Base-by-base conservation (phyloP, 1,140 invertebrate genomes). In the Melitaea cinxia region DNA sequence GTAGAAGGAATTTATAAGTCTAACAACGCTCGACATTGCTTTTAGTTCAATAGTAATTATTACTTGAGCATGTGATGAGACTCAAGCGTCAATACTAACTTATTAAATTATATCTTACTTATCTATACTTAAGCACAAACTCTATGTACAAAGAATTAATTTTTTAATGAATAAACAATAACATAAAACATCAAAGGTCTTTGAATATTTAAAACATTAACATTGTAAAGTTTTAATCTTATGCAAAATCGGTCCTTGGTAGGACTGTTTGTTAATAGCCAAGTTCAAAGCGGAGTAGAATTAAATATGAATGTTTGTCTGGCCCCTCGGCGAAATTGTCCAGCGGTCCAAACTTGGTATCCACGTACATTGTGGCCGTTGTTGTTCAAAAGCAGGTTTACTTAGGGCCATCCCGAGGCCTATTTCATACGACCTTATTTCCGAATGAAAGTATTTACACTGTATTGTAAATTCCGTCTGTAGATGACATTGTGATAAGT, bases 301-400 rank as follows among this genome's bases (percentile, higher is more conserved):
- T 88, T 84, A 88, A 89, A 89, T 89, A 89, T 89, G 81, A 85
- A 85, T 89, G 84, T 89, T 87, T 83, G 83, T 75, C 73, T 78
- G 77, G 76, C 53, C 74, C 77, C 57, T 76, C 74, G 77, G 79
- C 84, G 72, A 72, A 81, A 73, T 74, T 71, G 79, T 82, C 73
- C 70, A 69, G 73, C 74, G 79, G 72, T 81, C 68, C 71, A 66
- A 62, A 73, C 58, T 67, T 67, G 77, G 78, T 80, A 83, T 82
- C 83, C 83, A 82, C 70, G 56, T 72, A 80, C 77, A 80, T 83
- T 77, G 77, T 68, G 60, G 77, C 75, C 71, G 74, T 80, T 73
- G 64, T 54, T 53, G 68, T 50, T 61, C 75, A 78, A 70, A 66
- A 78, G 73, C 60, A 60, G 77, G 82, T 88, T 87, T 88, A 81